Evolutionary conservation across 2,113 vertebrate species (phyloP).

Genomic region (Spea bombifrons): DNA sequence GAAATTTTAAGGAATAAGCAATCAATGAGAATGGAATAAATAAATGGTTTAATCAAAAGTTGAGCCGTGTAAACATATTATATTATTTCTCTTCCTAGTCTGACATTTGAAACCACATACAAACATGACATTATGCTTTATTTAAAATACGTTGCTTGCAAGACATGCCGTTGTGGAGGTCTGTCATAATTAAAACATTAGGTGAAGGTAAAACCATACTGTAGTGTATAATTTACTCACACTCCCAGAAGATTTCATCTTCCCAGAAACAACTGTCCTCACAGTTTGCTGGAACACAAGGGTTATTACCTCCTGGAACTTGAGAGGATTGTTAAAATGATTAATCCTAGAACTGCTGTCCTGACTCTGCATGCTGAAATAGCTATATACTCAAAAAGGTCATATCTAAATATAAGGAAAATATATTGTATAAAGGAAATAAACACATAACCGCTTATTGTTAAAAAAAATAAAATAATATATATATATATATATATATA

Average conservation of each 20-base stretch:
- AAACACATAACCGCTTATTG: not conserved
- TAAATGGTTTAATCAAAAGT: not conserved
- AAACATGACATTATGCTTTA: not conserved
- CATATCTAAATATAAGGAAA: conserved; percentile 22
- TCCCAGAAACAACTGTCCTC: conserved; percentile 45
- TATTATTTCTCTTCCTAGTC: not conserved
- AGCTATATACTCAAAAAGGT: conserved; percentile 37
- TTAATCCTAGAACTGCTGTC: conserved; percentile 41
- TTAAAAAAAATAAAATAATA: not conserved
- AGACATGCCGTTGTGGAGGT: conserved; percentile 11
- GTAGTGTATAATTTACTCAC: conserved; percentile 40
- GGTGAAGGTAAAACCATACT: conserved; percentile 32
- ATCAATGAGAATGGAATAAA: not conserved
- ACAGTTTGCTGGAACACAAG: conserved; percentile 46
- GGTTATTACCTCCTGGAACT: conserved; percentile 47
- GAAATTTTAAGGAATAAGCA: no score
- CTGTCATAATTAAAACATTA: conserved; percentile 40
- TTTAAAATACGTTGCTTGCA: conserved; percentile 11
- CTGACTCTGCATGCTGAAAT: conserved; percentile 21
- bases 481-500: not conserved
- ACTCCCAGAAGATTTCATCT: conserved; percentile 40
- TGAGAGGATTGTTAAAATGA: conserved; percentile 46
- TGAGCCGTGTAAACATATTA: not conserved
- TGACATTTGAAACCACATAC: not conserved
- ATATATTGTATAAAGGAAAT: not conserved